These are phyloP conservation scores for Oplegnathus fasciatus DNA, from an alignment of 2,113 vertebrate genomes.

Conservation along the genomic window DNA sequence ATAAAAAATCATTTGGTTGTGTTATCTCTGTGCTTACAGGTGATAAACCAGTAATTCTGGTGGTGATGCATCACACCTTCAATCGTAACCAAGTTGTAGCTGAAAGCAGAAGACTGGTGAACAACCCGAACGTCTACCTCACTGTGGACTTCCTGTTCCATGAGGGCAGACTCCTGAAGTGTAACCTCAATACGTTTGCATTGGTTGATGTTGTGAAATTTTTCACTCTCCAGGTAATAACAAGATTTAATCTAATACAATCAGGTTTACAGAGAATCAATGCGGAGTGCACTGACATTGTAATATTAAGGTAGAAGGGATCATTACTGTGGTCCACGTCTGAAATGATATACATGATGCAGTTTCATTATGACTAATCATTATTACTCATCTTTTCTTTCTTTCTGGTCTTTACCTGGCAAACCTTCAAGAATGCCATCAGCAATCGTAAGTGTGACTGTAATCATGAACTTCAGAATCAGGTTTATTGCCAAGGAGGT, in stretches of 20 bases:
- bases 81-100: rapidly evolving
- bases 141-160: conserved; percentile 62
- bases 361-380: neutral
- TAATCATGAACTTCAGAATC: neutral
- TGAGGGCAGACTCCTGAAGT: neutral
- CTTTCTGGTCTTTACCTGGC: neutral
- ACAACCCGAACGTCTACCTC: neutral
- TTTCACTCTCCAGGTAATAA: neutral
- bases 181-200: neutral
- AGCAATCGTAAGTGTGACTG: neutral
- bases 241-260: neutral
- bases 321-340: neutral
- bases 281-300: neutral
- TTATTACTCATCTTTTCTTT: neutral
- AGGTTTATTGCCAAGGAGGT: too few relatives aligned
- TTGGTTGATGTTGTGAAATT: rapidly evolving
- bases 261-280: neutral
- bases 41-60: conserved; percentile 30
- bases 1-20: neutral
- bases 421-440: rapidly evolving
- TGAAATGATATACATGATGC: neutral
- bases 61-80: conserved; percentile 68
- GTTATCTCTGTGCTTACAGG: neutral
- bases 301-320: neutral
- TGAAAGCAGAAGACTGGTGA: conserved; percentile 12